Evolutionary conservation across 2,113 vertebrate species (phyloP).

Genomic region (Ranitomeya imitator): DNA sequence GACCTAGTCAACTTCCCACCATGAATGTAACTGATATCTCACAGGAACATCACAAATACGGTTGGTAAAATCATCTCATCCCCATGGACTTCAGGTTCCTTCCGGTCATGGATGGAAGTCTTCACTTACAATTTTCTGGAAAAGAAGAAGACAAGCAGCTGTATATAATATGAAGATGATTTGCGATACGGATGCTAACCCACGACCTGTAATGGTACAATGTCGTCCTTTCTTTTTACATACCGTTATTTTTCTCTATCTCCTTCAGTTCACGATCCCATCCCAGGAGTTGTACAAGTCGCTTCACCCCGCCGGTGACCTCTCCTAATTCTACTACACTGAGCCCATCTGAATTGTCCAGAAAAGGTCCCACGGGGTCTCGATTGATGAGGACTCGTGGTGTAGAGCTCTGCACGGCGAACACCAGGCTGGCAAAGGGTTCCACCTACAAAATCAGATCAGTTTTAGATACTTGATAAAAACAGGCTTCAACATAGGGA

Average conservation of each 20-base stretch:
- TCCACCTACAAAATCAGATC: conserved; percentile 78
- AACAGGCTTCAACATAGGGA: background rate
- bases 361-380: conserved; percentile 84
- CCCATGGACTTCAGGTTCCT: background rate
- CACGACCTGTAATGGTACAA: background rate
- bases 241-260: conserved; percentile 59
- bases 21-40: background rate
- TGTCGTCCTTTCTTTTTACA: background rate
- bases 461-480: background rate
- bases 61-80: background rate
- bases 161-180: background rate
- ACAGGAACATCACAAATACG: background rate
- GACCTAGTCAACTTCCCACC: background rate
- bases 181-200: background rate
- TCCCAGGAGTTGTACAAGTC: conserved; percentile 79
- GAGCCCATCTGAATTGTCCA: conserved; percentile 63
- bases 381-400: conserved; percentile 90
- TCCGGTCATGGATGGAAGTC: background rate
- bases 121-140: background rate
- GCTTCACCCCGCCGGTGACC: conserved; percentile 76
- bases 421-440: conserved; percentile 88
- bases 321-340: conserved; percentile 82
- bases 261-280: conserved; percentile 79
- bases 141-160: background rate
- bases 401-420: conserved; percentile 74